Base-by-base conservation (phyloP, 2,888 invertebrate species). In the Aphodius sticticus region DNA sequence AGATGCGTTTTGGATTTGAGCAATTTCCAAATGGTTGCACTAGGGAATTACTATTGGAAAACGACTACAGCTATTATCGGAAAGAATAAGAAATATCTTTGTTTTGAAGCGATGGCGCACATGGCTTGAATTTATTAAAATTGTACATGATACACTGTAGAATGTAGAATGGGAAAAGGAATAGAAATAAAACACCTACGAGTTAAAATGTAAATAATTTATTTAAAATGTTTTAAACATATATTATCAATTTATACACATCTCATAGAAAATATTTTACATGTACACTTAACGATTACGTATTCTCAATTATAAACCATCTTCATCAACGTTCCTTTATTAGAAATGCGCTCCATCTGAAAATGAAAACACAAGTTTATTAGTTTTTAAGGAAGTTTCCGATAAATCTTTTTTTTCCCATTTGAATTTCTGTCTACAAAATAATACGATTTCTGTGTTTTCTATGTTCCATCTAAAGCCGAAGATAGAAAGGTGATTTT, bases 221-320 rank as follows among this genome's bases (percentile, higher is more conserved):
- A 74, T 74, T 74, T 74, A 35, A 74, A 74, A 74, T 71, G 36
- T 74, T 26, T 74, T 74, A 74, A 74, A 74, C 74, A 74, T 74
- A 74, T 74, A 74, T 36, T 74, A 74, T 74, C 36, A 74, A 74
- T 74, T 74, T 74, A 36, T 74, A 74, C 74, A 74, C 74, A 37
- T 74, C 74, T 74, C 74, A 74, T 74, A 74, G 74, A 74, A 74
- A 74, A 74, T 74, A 74, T 74, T 74, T 74, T 74, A 74, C 74
- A 74, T 53, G 37, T 74, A 74, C 74, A 74, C 74, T 74, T 74
- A 74, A 74, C 74, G 37, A 36, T 74, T 74, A 74, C 74, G 74
- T 74, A 74, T 74, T 74, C 74, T 35, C 37, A 35, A 37, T 74
- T 36, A 35, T 74, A 36, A 35, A 74, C 36, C 37, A 74, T 37